These are phyloP conservation scores for Meta bourneti DNA, from an alignment of 2,888 invertebrate species.

Conservation along the genomic window DNA sequence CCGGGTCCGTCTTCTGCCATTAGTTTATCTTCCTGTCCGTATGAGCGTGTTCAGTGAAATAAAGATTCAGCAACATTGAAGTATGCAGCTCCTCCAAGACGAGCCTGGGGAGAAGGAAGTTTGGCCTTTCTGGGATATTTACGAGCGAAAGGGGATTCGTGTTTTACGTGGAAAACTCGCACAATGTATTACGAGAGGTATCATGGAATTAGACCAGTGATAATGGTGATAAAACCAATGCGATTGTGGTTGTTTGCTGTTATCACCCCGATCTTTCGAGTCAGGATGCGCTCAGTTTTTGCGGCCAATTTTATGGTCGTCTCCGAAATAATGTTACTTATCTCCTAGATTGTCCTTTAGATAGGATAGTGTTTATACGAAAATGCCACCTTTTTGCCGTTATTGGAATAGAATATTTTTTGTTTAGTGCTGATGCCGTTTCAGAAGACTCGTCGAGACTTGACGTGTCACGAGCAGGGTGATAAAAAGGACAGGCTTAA, in stretches of 20 bases:
- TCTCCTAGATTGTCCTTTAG: conserved; percentile 8
- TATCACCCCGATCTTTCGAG: conserved; percentile 34
- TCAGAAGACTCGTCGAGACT: neutral
- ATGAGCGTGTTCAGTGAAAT: conserved; percentile 43
- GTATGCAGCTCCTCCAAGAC: conserved; percentile 17
- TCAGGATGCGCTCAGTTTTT: conserved; percentile 28
- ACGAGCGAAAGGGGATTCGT: conserved; percentile 44
- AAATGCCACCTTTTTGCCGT: conserved; percentile 33
- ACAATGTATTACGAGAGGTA: conserved; percentile 28
- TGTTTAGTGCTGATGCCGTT: conserved; percentile 8
- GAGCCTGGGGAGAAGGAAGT: conserved; percentile 16
- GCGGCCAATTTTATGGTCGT: conserved; percentile 27
- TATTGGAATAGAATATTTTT: conserved; percentile 40
- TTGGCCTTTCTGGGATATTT: conserved; percentile 42
- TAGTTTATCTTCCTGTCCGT: conserved; percentile 53
- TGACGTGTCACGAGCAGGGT: no score
- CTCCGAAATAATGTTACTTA: conserved; percentile 40
- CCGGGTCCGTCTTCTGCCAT: conserved; percentile 19
- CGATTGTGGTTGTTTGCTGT: conserved; percentile 30
- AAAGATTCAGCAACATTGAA: conserved; percentile 42
- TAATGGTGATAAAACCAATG: conserved; percentile 62
- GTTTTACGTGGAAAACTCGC: conserved; percentile 8
- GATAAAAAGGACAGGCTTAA: no score
- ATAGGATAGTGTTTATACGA: conserved; percentile 29
- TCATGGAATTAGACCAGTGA: conserved; percentile 56